Conservation (phyloP, 2,113 vertebrate genomes). For the Trochalopteron elliotii region DNA sequence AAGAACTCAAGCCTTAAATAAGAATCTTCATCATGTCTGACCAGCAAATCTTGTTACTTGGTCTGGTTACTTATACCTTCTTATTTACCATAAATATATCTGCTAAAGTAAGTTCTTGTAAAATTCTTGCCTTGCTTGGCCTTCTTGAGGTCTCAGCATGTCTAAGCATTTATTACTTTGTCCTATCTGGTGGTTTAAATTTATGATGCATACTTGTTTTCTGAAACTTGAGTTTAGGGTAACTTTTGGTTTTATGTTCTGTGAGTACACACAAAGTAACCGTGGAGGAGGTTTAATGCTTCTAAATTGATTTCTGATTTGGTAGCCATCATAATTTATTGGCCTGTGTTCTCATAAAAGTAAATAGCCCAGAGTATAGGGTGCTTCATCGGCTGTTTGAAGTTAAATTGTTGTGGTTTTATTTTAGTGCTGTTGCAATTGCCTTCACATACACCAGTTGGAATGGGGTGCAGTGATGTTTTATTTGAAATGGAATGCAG, state of each 20-base stretch:
- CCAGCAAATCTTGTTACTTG: neutral
- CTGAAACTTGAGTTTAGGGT: neutral
- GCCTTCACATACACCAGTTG: neutral
- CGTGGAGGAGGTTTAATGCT: neutral
- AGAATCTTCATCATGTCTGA: neutral
- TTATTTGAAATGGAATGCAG: neutral
- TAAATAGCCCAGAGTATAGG: neutral
- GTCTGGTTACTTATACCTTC: neutral
- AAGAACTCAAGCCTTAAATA: neutral
- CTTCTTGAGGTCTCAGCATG: neutral
- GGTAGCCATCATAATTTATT: neutral
- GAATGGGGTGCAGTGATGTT: neutral
- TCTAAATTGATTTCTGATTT: neutral
- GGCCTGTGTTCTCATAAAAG: neutral
- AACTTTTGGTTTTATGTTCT: neutral
- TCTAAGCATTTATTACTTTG: neutral
- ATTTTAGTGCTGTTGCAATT: neutral
- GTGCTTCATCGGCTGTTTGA: neutral
- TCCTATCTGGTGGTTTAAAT: neutral
- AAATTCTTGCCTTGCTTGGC: neutral
- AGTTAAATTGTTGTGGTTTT: neutral
- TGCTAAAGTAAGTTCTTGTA: neutral
- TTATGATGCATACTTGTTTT: neutral
- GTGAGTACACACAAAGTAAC: neutral
- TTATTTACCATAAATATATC: neutral